Evolutionary conservation across 2,113 vertebrate species (phyloP), one percentile per base, ranked within the genome.

Genomic region (Apaloderma vittatum): DNA sequence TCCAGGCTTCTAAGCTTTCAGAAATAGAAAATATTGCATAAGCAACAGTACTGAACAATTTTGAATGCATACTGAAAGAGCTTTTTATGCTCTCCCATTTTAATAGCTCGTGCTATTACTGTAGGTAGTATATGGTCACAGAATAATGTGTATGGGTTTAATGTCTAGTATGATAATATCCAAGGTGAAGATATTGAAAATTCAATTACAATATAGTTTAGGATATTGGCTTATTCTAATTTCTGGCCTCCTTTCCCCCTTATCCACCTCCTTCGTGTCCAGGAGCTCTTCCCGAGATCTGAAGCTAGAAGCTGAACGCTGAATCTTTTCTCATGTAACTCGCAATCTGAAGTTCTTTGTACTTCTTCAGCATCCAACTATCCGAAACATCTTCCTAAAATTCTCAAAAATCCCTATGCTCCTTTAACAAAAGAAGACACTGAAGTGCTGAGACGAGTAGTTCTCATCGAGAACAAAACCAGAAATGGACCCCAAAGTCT

Each of bases 171-270:
- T 93, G 88, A 95, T 97, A 94, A 93, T 89, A 94, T 96, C 70
- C 73, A 87, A 95, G 85, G 92, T 80, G 71, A 97, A 89, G 79
- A 94, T 97, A 97, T 49, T 96, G 96, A 97, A 97, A 96, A 97
- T 92, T 86, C 93, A 93, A 96, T 97, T 97, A 97, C 90, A 94
- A 90, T 87, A 87, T 59, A 97, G 90, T 97, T 97, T 94, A 72
- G 78, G 51, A 89, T 93, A 97, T 94, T 88, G 73, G 51, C 40
- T 91, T 94, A 86, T 87, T 95, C 96, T 97, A 93, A 96, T 93
- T 95, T 95, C 43, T 59, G 93, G 49, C 18, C 86, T 82, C 57
- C 72, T 78, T 75, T 89, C 37, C 58, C 22, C 65, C 77, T 63
- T 51, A 63, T 49, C 20, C 29, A 65, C 57, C 59, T 88, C n/a